Conservation (phyloP, 1,140 invertebrate species). For the Neuroterus valhalla region DNA sequence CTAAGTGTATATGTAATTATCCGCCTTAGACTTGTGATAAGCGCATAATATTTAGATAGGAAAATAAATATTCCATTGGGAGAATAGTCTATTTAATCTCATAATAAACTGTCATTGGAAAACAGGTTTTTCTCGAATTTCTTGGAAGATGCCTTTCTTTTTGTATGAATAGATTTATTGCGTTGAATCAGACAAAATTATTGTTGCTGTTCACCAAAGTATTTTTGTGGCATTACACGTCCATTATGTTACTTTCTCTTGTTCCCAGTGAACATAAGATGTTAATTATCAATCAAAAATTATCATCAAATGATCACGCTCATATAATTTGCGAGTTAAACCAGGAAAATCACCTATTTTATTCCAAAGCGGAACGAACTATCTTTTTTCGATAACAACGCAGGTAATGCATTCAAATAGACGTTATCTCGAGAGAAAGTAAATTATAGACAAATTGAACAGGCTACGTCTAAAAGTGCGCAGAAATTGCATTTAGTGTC, state of each 20-base stretch:
- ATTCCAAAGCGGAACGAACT: not conserved
- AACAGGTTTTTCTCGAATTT: not conserved
- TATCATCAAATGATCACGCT: not conserved
- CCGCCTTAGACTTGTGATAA: not conserved
- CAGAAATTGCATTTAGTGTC: constrained; percentile 10
- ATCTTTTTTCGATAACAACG: not conserved
- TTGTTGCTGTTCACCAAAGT: not conserved
- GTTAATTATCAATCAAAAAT: constrained; percentile 5
- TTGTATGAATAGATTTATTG: not conserved
- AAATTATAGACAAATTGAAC: constrained; percentile 47
- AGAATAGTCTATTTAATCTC: not conserved
- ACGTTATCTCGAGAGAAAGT: constrained; percentile 53
- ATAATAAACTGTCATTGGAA: not conserved
- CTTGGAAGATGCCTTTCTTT: constrained; percentile 14
- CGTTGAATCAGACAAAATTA: not conserved
- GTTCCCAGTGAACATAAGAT: not conserved
- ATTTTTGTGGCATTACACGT: not conserved
- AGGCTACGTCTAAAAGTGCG: not conserved
- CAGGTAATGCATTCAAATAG: constrained; percentile 44
- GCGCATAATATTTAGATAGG: constrained; percentile 4
- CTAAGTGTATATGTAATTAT: not conserved
- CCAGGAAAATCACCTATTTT: not conserved
- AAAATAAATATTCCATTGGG: constrained; percentile 1
- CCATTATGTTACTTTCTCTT: constrained; percentile 20
- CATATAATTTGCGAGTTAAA: constrained; percentile 1